phyloP scores from a whole-genome alignment of 53 echinoderm and acorn worm species.

The Echinometra lucunter region DNA sequence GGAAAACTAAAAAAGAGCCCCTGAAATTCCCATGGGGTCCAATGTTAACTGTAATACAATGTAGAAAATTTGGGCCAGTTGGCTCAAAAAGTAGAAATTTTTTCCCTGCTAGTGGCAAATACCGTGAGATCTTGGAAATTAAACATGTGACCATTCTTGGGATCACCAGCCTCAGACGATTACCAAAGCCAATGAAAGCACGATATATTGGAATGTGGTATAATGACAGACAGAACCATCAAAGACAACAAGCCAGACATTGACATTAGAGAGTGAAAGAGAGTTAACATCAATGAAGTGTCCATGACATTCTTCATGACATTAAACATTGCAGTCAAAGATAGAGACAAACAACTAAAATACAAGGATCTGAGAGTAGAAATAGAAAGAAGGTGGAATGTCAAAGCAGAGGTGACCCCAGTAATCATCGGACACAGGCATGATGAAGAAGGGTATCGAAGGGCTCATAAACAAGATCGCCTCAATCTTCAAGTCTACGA shows the following conservation, averaged over 20 bases:
- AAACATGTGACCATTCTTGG: background rate
- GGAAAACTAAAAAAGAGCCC: no score
- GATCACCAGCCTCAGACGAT: background rate
- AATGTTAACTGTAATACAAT: no score
- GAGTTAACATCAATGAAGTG: background rate
- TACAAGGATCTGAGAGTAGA: background rate
- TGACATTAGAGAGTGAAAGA: background rate
- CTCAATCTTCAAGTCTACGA: background rate
- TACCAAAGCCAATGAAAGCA: background rate
- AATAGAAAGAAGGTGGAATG: background rate
- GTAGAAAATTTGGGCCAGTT: no score
- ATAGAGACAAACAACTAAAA: background rate
- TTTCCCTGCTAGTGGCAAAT: no score
- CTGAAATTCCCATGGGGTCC: no score
- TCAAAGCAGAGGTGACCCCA: slow-evolving; percentile 23
- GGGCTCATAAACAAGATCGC: background rate
- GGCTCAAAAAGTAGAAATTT: no score
- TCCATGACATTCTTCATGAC: background rate
- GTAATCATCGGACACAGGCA: background rate
- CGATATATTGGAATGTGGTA: background rate
- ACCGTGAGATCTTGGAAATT: background rate
- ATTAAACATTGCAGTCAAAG: slow-evolving; percentile 25
- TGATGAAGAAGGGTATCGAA: background rate
- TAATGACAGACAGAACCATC: background rate
- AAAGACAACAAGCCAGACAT: background rate